Base-by-base conservation (phyloP, 2,888 invertebrate species). In the Tetragnatha montana region DNA sequence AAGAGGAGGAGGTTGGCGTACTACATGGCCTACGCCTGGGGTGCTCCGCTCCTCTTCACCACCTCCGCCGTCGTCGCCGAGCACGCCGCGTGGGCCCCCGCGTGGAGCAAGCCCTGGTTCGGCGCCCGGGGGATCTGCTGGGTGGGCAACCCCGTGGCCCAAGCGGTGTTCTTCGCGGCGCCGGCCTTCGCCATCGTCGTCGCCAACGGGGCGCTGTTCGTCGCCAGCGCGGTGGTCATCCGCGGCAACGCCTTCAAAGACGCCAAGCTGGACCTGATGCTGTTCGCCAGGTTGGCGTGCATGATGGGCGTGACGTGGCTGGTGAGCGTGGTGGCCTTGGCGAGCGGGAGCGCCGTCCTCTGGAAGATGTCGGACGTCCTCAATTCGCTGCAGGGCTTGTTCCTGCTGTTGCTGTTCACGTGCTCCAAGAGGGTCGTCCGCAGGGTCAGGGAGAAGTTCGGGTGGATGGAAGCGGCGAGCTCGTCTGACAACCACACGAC, bases 231-330 rank as follows among this genome's bases (percentile, higher is more conserved):
- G 1, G 22, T n/a, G 6, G 70, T 91, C n/a, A 84, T 91, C 12
- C 76, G 71, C 14, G 85, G 17, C 7, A 88, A 84, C 22, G 71
- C 86, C 0, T 78, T 90, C 81, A 87, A 90, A n/a, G 69, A 50
- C 14, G 78, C 73, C 6, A 81, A 71, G 60, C 21, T 68, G 10
- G 83, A 90, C n/a, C 76, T 86, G 35, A 49, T 83, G 10, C 92
- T 94, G 79, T 94, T 94, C 92, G 92, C 94, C 60, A 92, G 94
- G 12, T 92, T 94, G 76, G 94, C 94, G 8, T 91, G 94, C n/a
- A 93, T 94, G 85, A 94, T 94, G 94, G 94, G 94, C 4, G 92
- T 94, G 7, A 93, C 94, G 6, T 94, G 94, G 94, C 92, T 94
- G 47, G 92, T 93, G 50, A 94, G 94, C 17, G 93, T 94, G 6